Conservation (phyloP, 2,888 invertebrate genomes). For the Lasioglossum leucozonium region DNA sequence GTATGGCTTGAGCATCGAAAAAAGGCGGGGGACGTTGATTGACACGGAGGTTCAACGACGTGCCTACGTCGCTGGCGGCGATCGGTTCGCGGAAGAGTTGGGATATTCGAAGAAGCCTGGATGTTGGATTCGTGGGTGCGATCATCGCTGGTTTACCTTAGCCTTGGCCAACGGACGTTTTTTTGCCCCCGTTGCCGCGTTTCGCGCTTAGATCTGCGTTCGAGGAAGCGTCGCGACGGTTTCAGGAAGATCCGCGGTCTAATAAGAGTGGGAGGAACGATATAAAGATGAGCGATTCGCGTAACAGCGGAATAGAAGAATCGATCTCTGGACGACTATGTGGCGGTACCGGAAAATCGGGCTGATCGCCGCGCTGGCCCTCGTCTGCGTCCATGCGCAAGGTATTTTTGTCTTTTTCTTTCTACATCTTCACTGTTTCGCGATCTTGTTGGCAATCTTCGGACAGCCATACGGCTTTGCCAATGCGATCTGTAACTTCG, state of each 20-base stretch:
- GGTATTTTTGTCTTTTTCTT: slow-evolving; percentile 57
- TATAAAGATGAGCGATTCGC: slow-evolving; percentile 69
- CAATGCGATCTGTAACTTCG: too few relatives aligned
- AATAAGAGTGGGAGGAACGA: slow-evolving; percentile 67
- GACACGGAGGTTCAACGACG: slow-evolving; percentile 25
- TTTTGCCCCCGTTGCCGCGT: slow-evolving; percentile 55
- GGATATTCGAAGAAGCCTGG: background rate
- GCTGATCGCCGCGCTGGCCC: slow-evolving; percentile 68
- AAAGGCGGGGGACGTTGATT: background rate
- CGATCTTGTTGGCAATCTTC: background rate
- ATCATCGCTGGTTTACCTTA: slow-evolving; percentile 44
- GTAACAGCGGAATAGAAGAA: slow-evolving; percentile 54
- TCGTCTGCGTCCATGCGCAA: slow-evolving; percentile 62
- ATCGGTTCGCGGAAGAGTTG: background rate
- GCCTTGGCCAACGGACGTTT: slow-evolving; percentile 63
- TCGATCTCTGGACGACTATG: slow-evolving; percentile 69
- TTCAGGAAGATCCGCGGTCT: slow-evolving; percentile 60
- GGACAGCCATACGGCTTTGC: too few relatives aligned
- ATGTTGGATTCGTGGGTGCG: background rate
- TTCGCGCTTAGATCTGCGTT: slow-evolving; percentile 37
- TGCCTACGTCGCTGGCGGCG: background rate
- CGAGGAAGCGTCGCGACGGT: slow-evolving; percentile 51
- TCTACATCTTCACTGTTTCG: background rate
- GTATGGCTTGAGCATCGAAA: background rate
- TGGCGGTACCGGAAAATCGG: slow-evolving; percentile 68